Evolutionary conservation across 1,140 invertebrate species (phyloP).

Genomic region (Cheumatopsyche charites): DNA sequence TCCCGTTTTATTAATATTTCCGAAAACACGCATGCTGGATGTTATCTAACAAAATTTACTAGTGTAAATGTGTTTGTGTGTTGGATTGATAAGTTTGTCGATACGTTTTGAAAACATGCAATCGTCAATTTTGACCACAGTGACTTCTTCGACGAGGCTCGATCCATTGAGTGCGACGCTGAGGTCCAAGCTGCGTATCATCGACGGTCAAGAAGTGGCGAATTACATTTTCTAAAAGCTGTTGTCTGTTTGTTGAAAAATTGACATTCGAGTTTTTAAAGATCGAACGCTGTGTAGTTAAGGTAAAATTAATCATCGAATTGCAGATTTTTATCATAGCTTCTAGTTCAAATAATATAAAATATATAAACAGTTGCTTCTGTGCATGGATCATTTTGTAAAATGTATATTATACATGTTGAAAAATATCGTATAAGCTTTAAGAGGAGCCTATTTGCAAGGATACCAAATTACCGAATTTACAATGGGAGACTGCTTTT

Average conservation of each 20-base stretch:
- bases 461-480: slow-evolving; percentile 47
- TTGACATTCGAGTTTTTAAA: slow-evolving; percentile 25
- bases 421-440: slow-evolving; percentile 14
- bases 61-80: slow-evolving; percentile 21
- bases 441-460: slow-evolving; percentile 40
- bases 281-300: slow-evolving; percentile 25
- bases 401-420: slow-evolving; percentile 16
- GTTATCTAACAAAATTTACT: slow-evolving; percentile 33
- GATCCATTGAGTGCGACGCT: slow-evolving; percentile 35
- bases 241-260: neutral
- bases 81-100: slow-evolving; percentile 36
- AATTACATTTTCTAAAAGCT: slow-evolving; percentile 40
- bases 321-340: slow-evolving; percentile 22
- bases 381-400: slow-evolving; percentile 11
- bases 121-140: slow-evolving; percentile 39
- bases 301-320: slow-evolving; percentile 24
- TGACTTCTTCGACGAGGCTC: slow-evolving; percentile 35
- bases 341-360: slow-evolving; percentile 15
- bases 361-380: slow-evolving; percentile 3
- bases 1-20: neutral
- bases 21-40: slow-evolving; percentile 41
- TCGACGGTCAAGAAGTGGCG: slow-evolving; percentile 42
- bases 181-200: slow-evolving; percentile 38
- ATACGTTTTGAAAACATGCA: slow-evolving; percentile 31
- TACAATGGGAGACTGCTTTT: slow-evolving; percentile 49